These are phyloP conservation scores for Chymomyza procnemis DNA, from an alignment of 2,888 invertebrate species.

Conservation along the genomic window DNA sequence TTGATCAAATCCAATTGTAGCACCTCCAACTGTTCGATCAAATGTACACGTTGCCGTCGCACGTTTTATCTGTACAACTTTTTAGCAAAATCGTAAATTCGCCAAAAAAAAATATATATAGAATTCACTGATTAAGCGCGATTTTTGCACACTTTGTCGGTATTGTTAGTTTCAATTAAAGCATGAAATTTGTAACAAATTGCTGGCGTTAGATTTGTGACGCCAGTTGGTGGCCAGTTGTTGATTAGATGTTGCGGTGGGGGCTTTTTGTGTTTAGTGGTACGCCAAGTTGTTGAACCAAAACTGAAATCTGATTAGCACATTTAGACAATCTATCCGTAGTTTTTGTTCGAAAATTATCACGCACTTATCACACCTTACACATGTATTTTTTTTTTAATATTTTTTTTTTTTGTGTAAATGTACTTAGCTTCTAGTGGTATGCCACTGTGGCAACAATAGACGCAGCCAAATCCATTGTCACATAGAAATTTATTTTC, in stretches of 20 bases:
- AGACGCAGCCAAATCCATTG: not conserved
- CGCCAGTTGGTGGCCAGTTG: conserved; percentile 55
- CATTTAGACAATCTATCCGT: conserved; percentile 38
- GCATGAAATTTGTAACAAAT: conserved; percentile 60
- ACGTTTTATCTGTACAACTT: conserved; percentile 47
- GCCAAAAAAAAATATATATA: too few relatives aligned
- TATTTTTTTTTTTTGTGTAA: conserved; percentile 54
- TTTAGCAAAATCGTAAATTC: conserved; percentile 32
- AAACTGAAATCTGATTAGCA: conserved; percentile 71
- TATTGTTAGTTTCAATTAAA: conserved; percentile 69
- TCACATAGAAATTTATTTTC: conserved; percentile 3
- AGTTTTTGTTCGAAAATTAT: conserved; percentile 63
- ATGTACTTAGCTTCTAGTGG: conserved; percentile 22
- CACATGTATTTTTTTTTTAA: too few relatives aligned
- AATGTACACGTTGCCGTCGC: not conserved
- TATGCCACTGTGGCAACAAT: conserved; percentile 8
- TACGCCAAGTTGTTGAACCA: conserved; percentile 54
- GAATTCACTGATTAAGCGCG: not conserved
- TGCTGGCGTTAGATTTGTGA: conserved; percentile 20
- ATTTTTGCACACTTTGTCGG: not conserved
- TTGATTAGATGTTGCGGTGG: conserved; percentile 44
- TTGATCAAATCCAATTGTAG: conserved; percentile 28
- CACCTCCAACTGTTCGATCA: not conserved
- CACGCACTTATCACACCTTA: conserved; percentile 76
- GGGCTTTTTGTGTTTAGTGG: conserved; percentile 17